A percentile compares a stretch with the other conserved stretches of the same genome.
Evolutionary conservation across 2,888 invertebrate species (phyloP).

Genomic region (Andrena chrysosceles): DNA sequence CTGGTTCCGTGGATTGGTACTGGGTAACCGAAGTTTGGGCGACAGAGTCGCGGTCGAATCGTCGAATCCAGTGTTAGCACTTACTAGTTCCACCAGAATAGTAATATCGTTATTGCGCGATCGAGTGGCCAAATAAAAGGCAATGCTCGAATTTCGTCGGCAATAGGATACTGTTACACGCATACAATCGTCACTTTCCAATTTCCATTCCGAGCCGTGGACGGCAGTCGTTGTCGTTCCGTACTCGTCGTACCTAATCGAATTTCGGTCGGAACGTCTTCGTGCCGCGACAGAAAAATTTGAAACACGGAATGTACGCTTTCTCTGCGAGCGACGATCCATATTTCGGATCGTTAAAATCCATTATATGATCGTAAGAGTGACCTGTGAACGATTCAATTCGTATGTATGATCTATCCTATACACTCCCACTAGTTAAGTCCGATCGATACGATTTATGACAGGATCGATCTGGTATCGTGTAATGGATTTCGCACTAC

Average conservation of each 20-base stretch:
- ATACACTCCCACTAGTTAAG: not conserved
- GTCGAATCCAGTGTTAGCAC: too few species aligned
- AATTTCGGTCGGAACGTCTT: not conserved
- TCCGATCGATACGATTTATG: not conserved
- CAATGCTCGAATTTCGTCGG: slow-evolving; percentile 62
- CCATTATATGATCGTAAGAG: slow-evolving; percentile 21
- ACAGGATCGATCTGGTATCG: slow-evolving; percentile 6
- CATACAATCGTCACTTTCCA: slow-evolving; percentile 46
- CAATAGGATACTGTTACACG: slow-evolving; percentile 31
- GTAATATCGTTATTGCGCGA: slow-evolving; percentile 10
- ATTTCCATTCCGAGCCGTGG: slow-evolving; percentile 40
- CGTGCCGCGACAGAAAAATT: not conserved
- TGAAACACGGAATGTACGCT: slow-evolving; percentile 43
- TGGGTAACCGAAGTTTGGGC: too few species aligned
- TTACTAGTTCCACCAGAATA: too few species aligned
- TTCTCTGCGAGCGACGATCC: slow-evolving; percentile 35
- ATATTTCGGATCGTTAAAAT: slow-evolving; percentile 8
- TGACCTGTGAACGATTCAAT: not conserved
- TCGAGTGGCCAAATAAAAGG: slow-evolving; percentile 52
- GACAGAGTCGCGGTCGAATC: too few species aligned
- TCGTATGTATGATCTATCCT: not conserved
- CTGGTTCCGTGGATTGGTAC: too few species aligned
- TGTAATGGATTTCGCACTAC: slow-evolving; percentile 32
- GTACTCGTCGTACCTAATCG: not conserved
- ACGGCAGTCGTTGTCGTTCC: not conserved